These are phyloP conservation scores for Cataglyphis cursor DNA, from an alignment of 2,888 invertebrate genomes.

Conservation along the genomic window DNA sequence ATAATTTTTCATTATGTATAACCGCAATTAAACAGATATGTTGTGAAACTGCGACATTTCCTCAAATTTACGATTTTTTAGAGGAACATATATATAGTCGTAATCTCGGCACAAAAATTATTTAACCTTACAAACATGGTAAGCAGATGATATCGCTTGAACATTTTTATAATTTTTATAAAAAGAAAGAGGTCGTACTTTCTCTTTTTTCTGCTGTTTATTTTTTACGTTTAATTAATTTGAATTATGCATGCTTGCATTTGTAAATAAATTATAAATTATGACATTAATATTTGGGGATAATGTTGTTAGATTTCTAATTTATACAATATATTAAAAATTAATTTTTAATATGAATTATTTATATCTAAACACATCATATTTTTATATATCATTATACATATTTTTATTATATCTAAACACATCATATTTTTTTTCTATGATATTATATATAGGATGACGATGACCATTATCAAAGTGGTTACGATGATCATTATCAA, in stretches of 20 bases:
- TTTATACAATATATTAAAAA: background rate
- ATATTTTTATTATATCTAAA: too few relatives aligned
- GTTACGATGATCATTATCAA: slow-evolving; percentile 88
- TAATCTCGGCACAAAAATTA: slow-evolving; percentile 21
- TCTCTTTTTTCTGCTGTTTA: background rate
- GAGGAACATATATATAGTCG: background rate
- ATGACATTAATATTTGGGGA: background rate
- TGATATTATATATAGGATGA: slow-evolving; percentile 82
- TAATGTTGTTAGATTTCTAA: background rate
- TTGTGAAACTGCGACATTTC: background rate
- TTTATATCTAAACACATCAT: background rate
- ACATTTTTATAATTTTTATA: background rate
- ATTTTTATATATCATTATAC: background rate
- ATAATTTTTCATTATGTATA: slow-evolving; percentile 4
- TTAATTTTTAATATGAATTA: background rate
- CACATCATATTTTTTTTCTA: background rate
- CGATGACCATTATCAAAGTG: slow-evolving; percentile 87
- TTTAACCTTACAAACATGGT: slow-evolving; percentile 36
- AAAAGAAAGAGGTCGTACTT: background rate
- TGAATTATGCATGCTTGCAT: background rate
- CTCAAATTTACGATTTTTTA: background rate
- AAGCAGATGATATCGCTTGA: slow-evolving; percentile 1
- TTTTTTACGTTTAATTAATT: background rate
- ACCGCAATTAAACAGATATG: background rate
- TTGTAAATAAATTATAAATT: background rate